Evolutionary conservation across 2,797 vertebrate genomes (phyloP).

Genomic region (Crypturellus tataupa): DNA sequence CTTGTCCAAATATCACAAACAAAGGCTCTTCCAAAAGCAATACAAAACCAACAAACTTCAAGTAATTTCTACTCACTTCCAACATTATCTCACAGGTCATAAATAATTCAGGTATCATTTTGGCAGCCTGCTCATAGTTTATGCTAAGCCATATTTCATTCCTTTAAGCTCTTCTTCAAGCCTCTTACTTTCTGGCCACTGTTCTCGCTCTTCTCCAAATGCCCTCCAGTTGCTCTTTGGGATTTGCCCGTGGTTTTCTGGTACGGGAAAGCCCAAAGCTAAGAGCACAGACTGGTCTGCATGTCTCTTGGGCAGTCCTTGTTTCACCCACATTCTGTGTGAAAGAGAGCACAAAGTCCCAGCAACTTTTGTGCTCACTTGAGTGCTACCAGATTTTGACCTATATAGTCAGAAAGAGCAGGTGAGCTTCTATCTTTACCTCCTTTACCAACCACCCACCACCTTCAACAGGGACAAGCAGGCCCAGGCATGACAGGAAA

Average conservation of each 20-base stretch:
- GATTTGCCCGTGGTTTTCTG: background rate
- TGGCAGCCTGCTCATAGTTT: background rate
- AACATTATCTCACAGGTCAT: background rate
- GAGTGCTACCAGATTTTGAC: background rate
- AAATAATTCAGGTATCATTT: constrained; percentile 31
- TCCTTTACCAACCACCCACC: background rate
- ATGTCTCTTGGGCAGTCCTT: background rate
- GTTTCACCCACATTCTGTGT: background rate
- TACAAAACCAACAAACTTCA: background rate
- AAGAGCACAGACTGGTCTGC: background rate
- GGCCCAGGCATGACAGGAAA: background rate
- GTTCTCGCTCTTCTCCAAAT: background rate
- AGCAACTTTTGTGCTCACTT: background rate
- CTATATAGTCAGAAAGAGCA: background rate
- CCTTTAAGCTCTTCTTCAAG: background rate
- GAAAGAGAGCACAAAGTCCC: too few relatives aligned
- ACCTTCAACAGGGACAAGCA: background rate
- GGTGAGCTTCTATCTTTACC: background rate
- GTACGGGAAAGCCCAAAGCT: background rate
- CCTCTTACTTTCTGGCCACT: background rate
- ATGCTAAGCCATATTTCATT: background rate
- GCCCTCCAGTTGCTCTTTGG: background rate
- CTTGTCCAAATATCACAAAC: constrained; percentile 4
- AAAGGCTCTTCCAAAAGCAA: constrained; percentile 7
- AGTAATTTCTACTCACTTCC: constrained; percentile 14